Percentiles rank a stretch among this genome's conserved stretches.
These are phyloP conservation scores for Sebastes itinus DNA, from an alignment of 2,797 vertebrate genomes.

Conservation along the genomic window DNA sequence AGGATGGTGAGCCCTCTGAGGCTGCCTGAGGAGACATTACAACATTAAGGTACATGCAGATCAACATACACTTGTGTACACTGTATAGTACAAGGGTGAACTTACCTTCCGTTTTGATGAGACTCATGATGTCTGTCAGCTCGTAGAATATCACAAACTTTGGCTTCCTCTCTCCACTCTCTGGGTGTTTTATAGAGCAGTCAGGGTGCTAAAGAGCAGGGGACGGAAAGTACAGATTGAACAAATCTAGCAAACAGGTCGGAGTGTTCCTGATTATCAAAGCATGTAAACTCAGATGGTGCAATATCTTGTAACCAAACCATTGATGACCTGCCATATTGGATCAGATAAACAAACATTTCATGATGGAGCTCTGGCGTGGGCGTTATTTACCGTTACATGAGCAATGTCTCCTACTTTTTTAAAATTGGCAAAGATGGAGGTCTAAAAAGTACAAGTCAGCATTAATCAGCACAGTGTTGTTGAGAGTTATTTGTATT, in stretches of 20 bases:
- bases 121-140: conserved; percentile 2
- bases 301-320: conserved; percentile 23
- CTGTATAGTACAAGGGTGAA: background rate
- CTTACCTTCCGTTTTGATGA: conserved; percentile 24
- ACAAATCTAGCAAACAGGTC: conserved; percentile 26
- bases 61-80: background rate
- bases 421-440: conserved; percentile 4
- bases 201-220: conserved; percentile 5
- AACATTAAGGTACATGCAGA: background rate
- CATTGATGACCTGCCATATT: conserved; percentile 1
- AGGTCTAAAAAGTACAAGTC: conserved; percentile 20
- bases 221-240: conserved; percentile 44
- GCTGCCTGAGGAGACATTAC: conserved; percentile 16
- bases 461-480: conserved; percentile 11
- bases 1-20: background rate
- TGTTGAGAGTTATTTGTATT: conserved; percentile 44
- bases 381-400: conserved; percentile 25
- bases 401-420: conserved; percentile 7
- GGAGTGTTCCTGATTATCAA: background rate
- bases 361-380: conserved; percentile 6
- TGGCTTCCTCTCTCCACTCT: background rate
- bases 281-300: conserved; percentile 30
- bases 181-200: conserved; percentile 32
- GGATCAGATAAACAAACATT: conserved; percentile 16
- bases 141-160: background rate